These are phyloP conservation scores for Apistogramma diplotaenia DNA, from an alignment of 2,113 vertebrate species.

Conservation along the genomic window DNA sequence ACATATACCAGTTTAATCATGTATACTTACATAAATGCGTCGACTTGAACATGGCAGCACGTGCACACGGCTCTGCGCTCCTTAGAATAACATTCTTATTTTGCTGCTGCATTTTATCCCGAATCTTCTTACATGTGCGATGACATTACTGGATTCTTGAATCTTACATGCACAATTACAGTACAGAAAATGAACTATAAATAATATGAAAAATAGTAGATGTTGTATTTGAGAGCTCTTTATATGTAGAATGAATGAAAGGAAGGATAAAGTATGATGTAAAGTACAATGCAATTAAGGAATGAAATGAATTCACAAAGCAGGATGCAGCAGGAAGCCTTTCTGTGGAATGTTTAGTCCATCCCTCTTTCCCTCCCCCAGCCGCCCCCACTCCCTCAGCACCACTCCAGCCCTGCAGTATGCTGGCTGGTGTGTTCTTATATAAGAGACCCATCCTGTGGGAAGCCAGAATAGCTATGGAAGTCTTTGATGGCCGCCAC, in stretches of 20 bases:
- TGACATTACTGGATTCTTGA: too few relatives aligned
- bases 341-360: constrained; percentile 48
- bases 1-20: neutral
- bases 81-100: too few relatives aligned
- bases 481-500: constrained; percentile 70
- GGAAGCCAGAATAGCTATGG: constrained; percentile 60
- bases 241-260: neutral
- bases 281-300: constrained; percentile 10
- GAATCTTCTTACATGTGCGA: too few relatives aligned
- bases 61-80: too few relatives aligned
- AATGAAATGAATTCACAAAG: constrained; percentile 9
- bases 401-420: constrained; percentile 51
- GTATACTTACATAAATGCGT: neutral
- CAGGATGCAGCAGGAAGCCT: constrained; percentile 13
- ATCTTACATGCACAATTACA: neutral
- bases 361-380: constrained; percentile 17
- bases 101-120: too few relatives aligned
- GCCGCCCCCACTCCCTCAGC: constrained; percentile 46
- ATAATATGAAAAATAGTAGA: neutral
- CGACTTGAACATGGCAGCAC: neutral
- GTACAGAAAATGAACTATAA: neutral
- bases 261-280: neutral
- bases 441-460: constrained; percentile 70
- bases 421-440: constrained; percentile 70
- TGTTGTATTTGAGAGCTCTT: neutral